Percentiles rank a stretch among this genome's conserved stretches.
Evolutionary conservation across 2,888 invertebrate species (phyloP).

Genomic region (Tipula vernalis): DNA sequence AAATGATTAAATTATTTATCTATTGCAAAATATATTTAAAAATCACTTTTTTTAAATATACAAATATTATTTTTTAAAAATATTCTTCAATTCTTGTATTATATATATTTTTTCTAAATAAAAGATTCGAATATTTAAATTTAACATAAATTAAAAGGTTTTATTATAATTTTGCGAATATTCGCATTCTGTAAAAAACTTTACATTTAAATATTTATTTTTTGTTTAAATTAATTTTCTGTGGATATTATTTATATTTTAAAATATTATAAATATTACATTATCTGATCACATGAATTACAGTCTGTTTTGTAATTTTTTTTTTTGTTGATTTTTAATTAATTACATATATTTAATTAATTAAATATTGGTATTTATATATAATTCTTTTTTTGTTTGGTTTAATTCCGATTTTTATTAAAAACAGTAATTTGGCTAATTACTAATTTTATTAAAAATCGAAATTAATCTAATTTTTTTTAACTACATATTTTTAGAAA

Average conservation of each 20-base stretch:
- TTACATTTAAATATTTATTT: neutral
- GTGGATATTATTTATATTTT: slow-evolving; percentile 14
- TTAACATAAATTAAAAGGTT: slow-evolving; percentile 4
- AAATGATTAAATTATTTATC: neutral
- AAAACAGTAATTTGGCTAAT: neutral
- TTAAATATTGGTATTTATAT: neutral
- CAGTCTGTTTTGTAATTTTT: slow-evolving; percentile 16
- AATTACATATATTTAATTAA: neutral
- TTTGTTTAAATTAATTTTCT: neutral
- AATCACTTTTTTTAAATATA: slow-evolving; percentile 6
- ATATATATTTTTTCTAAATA: neutral
- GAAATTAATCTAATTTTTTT: neutral
- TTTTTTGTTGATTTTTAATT: slow-evolving; percentile 7
- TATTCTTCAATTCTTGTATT: neutral
- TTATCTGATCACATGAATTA: slow-evolving; percentile 19
- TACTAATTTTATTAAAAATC: neutral
- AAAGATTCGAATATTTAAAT: slow-evolving; percentile 8
- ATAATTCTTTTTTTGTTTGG: neutral
- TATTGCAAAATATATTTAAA: slow-evolving; percentile 10
- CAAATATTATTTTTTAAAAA: slow-evolving; percentile 8
- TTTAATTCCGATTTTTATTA: neutral
- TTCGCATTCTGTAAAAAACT: slow-evolving; percentile 8
- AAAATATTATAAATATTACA: slow-evolving; percentile 13
- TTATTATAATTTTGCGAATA: slow-evolving; percentile 6
- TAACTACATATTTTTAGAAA: neutral